Percentiles rank a stretch among this genome's conserved stretches.
Evolutionary conservation across 2,888 invertebrate species (phyloP).

Genomic region (Uropetala carovei): DNA sequence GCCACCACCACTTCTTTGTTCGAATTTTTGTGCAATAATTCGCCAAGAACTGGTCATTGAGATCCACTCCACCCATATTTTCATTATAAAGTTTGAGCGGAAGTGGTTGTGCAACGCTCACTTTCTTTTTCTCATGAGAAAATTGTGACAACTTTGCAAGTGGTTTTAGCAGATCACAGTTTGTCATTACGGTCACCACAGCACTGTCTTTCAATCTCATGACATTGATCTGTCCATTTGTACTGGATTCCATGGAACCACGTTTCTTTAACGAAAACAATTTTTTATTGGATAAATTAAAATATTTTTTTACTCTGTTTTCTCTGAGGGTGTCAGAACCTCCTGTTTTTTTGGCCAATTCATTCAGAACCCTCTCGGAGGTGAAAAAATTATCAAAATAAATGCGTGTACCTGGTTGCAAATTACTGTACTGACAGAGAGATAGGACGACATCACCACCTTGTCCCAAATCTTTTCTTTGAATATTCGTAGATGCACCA

Average conservation of each 20-base stretch:
- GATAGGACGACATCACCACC: constrained; percentile 27
- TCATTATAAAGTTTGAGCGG: too few relatives aligned
- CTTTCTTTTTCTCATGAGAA: too few relatives aligned
- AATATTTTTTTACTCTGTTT: background rate
- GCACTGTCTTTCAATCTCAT: background rate
- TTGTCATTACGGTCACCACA: constrained; percentile 7
- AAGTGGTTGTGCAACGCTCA: too few relatives aligned
- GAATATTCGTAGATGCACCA: background rate
- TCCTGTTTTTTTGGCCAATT: background rate
- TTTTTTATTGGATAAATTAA: background rate
- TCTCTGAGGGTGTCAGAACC: too few relatives aligned
- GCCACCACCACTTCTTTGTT: too few relatives aligned
- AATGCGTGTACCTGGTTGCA: background rate
- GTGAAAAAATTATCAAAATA: constrained; percentile 38
- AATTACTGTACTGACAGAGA: background rate
- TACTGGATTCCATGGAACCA: background rate
- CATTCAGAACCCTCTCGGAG: background rate
- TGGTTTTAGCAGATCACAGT: too few relatives aligned
- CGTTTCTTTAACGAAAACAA: too few relatives aligned
- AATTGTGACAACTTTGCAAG: too few relatives aligned
- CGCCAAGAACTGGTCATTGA: too few relatives aligned
- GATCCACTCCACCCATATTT: too few relatives aligned
- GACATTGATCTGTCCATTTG: background rate
- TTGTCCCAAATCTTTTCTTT: constrained; percentile 7
- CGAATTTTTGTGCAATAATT: too few relatives aligned